A percentile compares a stretch with the other conserved stretches of the same genome.
Evolutionary conservation across 2,888 invertebrate genomes (phyloP).

Genomic region (Pycnomerus fuliginosus): DNA sequence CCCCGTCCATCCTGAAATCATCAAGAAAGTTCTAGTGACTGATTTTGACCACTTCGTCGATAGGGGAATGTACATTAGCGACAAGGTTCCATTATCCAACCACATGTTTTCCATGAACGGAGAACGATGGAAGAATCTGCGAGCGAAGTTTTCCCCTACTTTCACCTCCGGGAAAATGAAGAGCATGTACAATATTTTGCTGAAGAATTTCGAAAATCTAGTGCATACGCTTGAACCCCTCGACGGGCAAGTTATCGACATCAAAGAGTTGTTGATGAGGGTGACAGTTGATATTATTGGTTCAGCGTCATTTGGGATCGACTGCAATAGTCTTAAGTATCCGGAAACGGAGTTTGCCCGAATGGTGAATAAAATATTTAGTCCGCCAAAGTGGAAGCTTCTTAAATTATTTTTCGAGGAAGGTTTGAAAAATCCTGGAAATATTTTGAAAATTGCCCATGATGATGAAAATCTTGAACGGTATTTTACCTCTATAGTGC

Average conservation of each 20-base stretch:
- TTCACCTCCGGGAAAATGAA: slow-evolving; percentile 15
- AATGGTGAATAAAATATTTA: slow-evolving; percentile 6
- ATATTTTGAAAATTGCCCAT: slow-evolving; percentile 4
- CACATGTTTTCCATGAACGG: slow-evolving; percentile 16
- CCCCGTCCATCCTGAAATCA: slow-evolving; percentile 11
- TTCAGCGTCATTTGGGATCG: slow-evolving; percentile 10
- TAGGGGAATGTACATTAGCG: slow-evolving; percentile 7
- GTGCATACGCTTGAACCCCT: background rate
- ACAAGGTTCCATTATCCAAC: slow-evolving; percentile 5
- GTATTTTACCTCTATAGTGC: slow-evolving; percentile 6
- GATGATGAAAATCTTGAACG: background rate
- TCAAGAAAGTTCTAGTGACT: slow-evolving; percentile 10
- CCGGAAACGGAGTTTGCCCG: slow-evolving; percentile 4
- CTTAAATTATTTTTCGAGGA: slow-evolving; percentile 7
- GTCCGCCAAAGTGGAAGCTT: slow-evolving; percentile 3
- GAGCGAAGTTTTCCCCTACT: slow-evolving; percentile 9
- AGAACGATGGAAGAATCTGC: slow-evolving; percentile 6
- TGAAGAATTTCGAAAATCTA: slow-evolving; percentile 7
- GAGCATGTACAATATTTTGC: slow-evolving; percentile 10
- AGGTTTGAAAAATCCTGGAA: slow-evolving; percentile 15
- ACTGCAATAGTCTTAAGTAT: slow-evolving; percentile 9
- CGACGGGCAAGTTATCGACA: slow-evolving; percentile 2
- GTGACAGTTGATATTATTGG: slow-evolving; percentile 12
- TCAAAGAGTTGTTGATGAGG: slow-evolving; percentile 6
- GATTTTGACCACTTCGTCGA: slow-evolving; percentile 20